A percentile compares a stretch with the other conserved stretches of the same genome.
phyloP scores from a whole-genome alignment of 2,888 invertebrate species.

The Apamea crenata region DNA sequence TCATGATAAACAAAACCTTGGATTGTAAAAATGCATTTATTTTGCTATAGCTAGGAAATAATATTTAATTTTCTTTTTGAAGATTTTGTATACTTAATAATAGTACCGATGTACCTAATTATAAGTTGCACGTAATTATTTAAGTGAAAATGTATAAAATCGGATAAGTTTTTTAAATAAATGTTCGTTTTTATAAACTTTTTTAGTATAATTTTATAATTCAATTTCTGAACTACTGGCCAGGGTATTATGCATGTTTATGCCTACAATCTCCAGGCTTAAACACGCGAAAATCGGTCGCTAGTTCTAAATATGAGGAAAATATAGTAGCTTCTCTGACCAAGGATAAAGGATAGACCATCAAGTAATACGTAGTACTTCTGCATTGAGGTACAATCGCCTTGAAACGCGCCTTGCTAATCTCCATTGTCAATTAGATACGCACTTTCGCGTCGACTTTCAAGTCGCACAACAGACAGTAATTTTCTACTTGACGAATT shows the following conservation, averaged over 20 bases:
- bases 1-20: slow-evolving; percentile 23
- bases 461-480: not conserved
- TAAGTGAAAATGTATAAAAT: slow-evolving; percentile 64
- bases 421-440: slow-evolving; percentile 40
- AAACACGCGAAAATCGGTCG: not conserved
- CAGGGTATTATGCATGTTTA: not conserved
- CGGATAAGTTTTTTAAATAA: slow-evolving; percentile 68
- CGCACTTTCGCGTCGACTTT: slow-evolving; percentile 38
- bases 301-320: no score
- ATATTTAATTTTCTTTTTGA: slow-evolving; percentile 22
- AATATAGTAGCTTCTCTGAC: not conserved
- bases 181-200: slow-evolving; percentile 66
- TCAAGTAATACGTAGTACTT: not conserved
- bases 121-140: slow-evolving; percentile 61
- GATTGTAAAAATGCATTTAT: slow-evolving; percentile 63
- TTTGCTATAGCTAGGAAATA: slow-evolving; percentile 40
- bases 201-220: not conserved
- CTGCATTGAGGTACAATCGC: not conserved
- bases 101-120: slow-evolving; percentile 45
- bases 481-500: slow-evolving; percentile 6
- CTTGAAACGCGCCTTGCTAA: slow-evolving; percentile 3
- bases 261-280: no score
- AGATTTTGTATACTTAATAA: slow-evolving; percentile 52
- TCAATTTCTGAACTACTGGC: not conserved
- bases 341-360: not conserved